Conservation (phyloP, 2,888 invertebrate genomes). For the Cryptocephalus moraei region DNA sequence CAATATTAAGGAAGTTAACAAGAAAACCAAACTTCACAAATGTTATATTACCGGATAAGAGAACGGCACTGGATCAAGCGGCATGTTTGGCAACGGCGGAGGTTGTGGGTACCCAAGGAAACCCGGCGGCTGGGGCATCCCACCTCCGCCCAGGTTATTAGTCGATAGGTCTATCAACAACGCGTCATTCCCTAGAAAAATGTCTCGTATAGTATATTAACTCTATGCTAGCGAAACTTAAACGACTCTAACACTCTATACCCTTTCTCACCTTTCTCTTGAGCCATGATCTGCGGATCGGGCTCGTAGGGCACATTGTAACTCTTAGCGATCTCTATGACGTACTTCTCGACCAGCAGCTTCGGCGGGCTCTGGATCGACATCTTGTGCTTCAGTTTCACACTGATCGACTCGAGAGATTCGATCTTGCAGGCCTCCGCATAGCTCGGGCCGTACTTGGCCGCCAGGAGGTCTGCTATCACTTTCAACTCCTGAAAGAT, state of each 20-base stretch:
- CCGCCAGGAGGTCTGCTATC: constrained; percentile 77
- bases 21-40: background rate
- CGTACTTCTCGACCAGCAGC: constrained; percentile 84
- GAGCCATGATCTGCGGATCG: constrained; percentile 83
- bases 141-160: constrained; percentile 46
- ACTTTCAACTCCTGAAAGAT: constrained; percentile 58
- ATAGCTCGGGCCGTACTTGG: constrained; percentile 91
- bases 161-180: constrained; percentile 55
- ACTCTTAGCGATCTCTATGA: constrained; percentile 93
- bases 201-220: too few relatives aligned
- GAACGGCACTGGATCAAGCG: constrained; percentile 42
- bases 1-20: background rate
- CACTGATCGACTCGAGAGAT: constrained; percentile 69
- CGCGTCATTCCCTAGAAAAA: constrained; percentile 43
- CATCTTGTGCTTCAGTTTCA: constrained; percentile 88
- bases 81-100: constrained; percentile 48
- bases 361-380: constrained; percentile 93
- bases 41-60: constrained; percentile 49
- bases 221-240: too few relatives aligned
- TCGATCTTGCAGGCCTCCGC: constrained; percentile 81
- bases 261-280: constrained; percentile 42
- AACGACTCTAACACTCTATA: too few relatives aligned
- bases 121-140: constrained; percentile 62
- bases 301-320: constrained; percentile 93
- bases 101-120: constrained; percentile 73